Evolutionary conservation across 2,888 invertebrate species (phyloP).

Genomic region (Hybos culiciformis): DNA sequence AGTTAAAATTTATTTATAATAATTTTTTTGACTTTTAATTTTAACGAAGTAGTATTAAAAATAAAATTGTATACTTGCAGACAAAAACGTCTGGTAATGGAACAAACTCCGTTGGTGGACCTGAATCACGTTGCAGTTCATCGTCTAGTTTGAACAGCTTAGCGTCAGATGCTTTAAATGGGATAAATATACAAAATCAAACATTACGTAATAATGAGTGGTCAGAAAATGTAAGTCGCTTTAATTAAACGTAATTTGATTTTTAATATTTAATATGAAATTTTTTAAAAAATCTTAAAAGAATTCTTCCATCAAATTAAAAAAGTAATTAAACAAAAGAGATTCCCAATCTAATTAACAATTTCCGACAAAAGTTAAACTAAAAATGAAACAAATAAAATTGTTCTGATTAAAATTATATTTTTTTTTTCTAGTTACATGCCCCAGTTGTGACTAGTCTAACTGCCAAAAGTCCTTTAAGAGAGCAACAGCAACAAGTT

Average conservation of each 20-base stretch:
- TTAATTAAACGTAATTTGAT: not conserved
- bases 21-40: not conserved
- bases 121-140: conserved; percentile 50
- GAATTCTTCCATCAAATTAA: too few species aligned
- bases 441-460: conserved; percentile 15
- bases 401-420: not conserved
- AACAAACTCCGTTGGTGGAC: conserved; percentile 19
- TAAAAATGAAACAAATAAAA: not conserved
- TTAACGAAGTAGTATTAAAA: not conserved
- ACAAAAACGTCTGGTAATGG: conserved; percentile 23
- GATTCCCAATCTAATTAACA: too few species aligned
- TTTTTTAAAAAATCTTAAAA: too few species aligned
- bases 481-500: conserved; percentile 33
- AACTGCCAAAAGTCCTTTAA: conserved; percentile 34
- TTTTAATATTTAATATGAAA: conserved; percentile 1
- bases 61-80: conserved; percentile 13
- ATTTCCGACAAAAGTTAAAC: too few species aligned
- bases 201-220: conserved; percentile 21
- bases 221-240: conserved; percentile 28
- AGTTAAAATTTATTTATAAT: conserved; percentile 1
- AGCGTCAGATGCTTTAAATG: conserved; percentile 34
- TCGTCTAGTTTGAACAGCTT: conserved; percentile 46
- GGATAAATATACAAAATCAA: conserved; percentile 17
- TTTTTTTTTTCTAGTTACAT: conserved; percentile 11
- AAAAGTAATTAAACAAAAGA: too few species aligned